These are phyloP conservation scores for Lordiphosa andalusiaca DNA, from an alignment of 2,888 invertebrate species.

Conservation along the genomic window DNA sequence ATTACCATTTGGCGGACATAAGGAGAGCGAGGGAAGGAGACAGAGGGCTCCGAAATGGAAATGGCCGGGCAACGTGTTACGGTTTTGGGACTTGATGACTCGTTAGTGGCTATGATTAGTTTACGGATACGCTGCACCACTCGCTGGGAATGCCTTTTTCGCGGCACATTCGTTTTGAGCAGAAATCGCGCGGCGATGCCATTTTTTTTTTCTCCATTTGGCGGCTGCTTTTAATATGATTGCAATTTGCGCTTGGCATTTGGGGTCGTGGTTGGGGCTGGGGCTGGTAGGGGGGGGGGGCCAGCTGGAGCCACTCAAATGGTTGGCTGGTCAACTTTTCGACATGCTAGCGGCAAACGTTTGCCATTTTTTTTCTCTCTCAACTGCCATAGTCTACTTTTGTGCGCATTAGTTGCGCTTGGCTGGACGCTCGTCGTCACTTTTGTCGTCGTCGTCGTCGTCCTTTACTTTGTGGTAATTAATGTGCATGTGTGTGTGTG, in stretches of 20 bases:
- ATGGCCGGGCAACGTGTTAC: constrained; percentile 42
- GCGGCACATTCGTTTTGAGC: constrained; percentile 39
- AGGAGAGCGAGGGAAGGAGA: too few relatives aligned
- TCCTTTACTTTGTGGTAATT: constrained; percentile 55
- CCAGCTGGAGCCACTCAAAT: constrained; percentile 33
- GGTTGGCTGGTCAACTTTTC: constrained; percentile 45
- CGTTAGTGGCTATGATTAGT: constrained; percentile 46
- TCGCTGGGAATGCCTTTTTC: constrained; percentile 38
- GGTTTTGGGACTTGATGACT: constrained; percentile 16
- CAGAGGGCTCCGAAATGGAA: constrained; percentile 19
- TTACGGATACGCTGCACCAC: constrained; percentile 25
- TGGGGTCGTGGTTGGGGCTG: constrained; percentile 8
- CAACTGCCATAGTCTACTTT: neutral
- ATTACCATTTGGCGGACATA: constrained; percentile 45
- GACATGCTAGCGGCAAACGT: constrained; percentile 13
- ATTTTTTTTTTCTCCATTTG: constrained; percentile 36
- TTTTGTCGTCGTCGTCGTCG: constrained; percentile 8
- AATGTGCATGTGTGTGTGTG: constrained; percentile 44
- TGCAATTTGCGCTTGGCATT: constrained; percentile 54
- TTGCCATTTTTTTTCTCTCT: constrained; percentile 4
- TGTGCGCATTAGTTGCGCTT: constrained; percentile 66
- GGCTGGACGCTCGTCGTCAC: constrained; percentile 45
- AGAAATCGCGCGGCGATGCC: constrained; percentile 13
- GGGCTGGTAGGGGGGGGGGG: constrained; percentile 2
- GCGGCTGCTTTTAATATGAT: constrained; percentile 66